Conservation (phyloP, 2,888 invertebrate species). For the Athalia cordata region DNA sequence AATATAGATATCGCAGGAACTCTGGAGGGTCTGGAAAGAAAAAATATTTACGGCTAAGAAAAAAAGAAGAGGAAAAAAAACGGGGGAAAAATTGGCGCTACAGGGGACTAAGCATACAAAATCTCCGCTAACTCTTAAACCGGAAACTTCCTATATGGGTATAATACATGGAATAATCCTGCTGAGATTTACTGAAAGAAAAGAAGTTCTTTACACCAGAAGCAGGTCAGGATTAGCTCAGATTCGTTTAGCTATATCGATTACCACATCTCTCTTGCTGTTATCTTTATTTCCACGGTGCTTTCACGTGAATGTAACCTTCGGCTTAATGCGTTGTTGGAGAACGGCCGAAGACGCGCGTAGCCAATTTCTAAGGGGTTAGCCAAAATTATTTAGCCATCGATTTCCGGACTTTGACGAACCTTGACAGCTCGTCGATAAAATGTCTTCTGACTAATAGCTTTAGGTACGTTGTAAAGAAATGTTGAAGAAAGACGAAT, state of each 20-base stretch:
- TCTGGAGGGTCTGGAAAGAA: not conserved
- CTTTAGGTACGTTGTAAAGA: no score
- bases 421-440: no score
- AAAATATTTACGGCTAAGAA: not conserved
- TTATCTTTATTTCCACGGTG: not conserved
- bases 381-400: not conserved
- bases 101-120: no score
- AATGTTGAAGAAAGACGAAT: no score
- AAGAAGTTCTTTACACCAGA: constrained; percentile 8
- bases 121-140: no score
- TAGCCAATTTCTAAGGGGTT: constrained; percentile 4
- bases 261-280: not conserved
- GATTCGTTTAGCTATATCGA: not conserved
- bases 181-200: not conserved
- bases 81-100: not conserved
- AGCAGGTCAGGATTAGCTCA: not conserved
- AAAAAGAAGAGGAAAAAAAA: not conserved
- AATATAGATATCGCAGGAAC: not conserved
- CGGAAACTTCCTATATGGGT: not conserved
- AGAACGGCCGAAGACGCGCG: constrained; percentile 15
- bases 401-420: no score
- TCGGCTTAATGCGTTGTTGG: constrained; percentile 14
- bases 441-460: no score
- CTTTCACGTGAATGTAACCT: constrained; percentile 19
- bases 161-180: not conserved